Evolutionary conservation across 1,140 invertebrate species (phyloP), one percentile per base, ranked within the genome.

Genomic region (Hydropsyche tenuis): DNA sequence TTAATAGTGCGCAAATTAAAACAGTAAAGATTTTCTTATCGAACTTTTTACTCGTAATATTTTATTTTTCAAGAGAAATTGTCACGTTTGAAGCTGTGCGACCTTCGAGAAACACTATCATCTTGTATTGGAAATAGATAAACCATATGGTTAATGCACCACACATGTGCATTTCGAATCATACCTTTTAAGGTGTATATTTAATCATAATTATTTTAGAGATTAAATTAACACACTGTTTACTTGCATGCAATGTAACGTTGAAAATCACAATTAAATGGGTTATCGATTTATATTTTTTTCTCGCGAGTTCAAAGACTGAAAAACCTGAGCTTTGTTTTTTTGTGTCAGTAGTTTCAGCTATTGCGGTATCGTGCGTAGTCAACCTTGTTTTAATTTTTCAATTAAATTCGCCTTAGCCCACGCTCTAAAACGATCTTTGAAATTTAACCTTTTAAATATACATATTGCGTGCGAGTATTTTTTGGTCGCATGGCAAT

Each of bases 321-420:
- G n/a, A n/a, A n/a, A n/a, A n/a, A n/a, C n/a, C n/a, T n/a, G n/a
- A n/a, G n/a, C n/a, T n/a, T n/a, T n/a, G n/a, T n/a, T n/a, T n/a
- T n/a, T 37, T 37, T 37, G 9, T 9, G 30, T 37, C 3, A 37
- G 9, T 37, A 3, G 3, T 37, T 37, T 37, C 30, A 37, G 30
- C 9, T 37, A 37, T 37, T 37, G 30, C 30, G 30, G 30, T 37
- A 37, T 37, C 30, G 30, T 37, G 30, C 9, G 30, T 37, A 37
- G 30, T 42, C 6, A 46, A 65, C 63, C 63, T 65, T 65, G 63
- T 43, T 23, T 43, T 65, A 43, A 65, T 65, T 42, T 43, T 65
- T 65, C 63, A 65, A 65, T 46, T 65, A 65, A 16, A 43, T 42
- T 42, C 27, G 16, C 30, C 30, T 9, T 65, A 12, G 63, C 63